Percentiles rank a stretch among this genome's conserved stretches.
These are phyloP conservation scores for Arbacia lixula DNA, from an alignment of 53 echinoderm and acorn worm species.

Conservation along the genomic window DNA sequence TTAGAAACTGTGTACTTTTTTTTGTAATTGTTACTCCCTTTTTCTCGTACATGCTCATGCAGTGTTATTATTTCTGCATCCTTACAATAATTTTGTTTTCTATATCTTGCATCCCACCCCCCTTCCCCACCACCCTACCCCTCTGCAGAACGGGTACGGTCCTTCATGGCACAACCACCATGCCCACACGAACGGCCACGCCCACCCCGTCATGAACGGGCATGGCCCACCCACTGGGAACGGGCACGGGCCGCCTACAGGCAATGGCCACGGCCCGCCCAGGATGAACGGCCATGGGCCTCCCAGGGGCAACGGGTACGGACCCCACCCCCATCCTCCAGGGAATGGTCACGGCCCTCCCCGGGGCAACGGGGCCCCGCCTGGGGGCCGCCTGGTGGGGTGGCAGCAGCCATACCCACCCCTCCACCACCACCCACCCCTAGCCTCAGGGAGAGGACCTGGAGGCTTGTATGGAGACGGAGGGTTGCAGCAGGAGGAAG, in stretches of 20 bases:
- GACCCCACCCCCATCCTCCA: not conserved
- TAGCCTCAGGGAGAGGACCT: too few relatives aligned
- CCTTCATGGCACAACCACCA: conserved; percentile 3
- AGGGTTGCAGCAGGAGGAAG: conserved; percentile 16
- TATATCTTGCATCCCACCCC: not conserved
- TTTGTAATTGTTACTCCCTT: too few relatives aligned
- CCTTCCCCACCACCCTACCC: not conserved
- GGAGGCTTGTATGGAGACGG: not conserved
- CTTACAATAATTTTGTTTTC: too few relatives aligned
- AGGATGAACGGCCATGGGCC: conserved; percentile 52
- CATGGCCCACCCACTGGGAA: conserved; percentile 3
- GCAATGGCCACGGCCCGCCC: conserved; percentile 41
- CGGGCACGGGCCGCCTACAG: conserved; percentile 3
- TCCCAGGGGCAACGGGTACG: conserved; percentile 21
- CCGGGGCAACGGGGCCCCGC: conserved; percentile 35
- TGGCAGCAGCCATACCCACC: conserved; percentile 45
- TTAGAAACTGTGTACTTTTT: too few relatives aligned
- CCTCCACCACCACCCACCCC: conserved; percentile 15
- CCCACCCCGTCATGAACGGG: not conserved
- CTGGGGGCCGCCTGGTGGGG: conserved; percentile 7
- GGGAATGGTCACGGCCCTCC: conserved; percentile 49
- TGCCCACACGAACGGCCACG: not conserved
- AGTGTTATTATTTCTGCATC: too few relatives aligned
- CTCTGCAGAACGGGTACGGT: conserved; percentile 1
- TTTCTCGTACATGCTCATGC: too few relatives aligned